phyloP scores from a whole-genome alignment of 2,797 vertebrate genomes.

The Danio kyathit region DNA sequence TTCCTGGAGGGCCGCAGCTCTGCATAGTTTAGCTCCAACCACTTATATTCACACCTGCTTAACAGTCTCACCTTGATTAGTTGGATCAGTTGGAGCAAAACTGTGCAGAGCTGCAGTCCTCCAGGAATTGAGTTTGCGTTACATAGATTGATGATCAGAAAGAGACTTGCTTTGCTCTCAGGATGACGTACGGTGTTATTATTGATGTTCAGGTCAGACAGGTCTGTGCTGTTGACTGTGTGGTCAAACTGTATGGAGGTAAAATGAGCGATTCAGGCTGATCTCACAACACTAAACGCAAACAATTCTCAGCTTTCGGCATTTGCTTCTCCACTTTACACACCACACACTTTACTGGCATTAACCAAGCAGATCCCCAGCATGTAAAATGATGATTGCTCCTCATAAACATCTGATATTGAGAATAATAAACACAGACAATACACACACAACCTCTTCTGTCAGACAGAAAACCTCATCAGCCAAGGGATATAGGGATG shows the following conservation, averaged over 20 bases:
- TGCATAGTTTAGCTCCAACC: too few relatives aligned
- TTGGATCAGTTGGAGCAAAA: too few relatives aligned
- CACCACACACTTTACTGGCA: neutral
- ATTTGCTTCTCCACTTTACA: neutral
- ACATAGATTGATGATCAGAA: neutral
- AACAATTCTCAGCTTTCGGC: slow-evolving; percentile 47
- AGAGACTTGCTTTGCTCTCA: neutral
- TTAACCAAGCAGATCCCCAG: neutral
- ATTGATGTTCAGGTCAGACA: neutral
- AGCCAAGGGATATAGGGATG: too few relatives aligned
- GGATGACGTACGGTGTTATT: neutral
- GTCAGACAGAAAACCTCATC: neutral
- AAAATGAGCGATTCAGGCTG: slow-evolving; percentile 5
- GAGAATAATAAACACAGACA: neutral
- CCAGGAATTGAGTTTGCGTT: too few relatives aligned
- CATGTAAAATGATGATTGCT: too few relatives aligned
- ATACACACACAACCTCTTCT: neutral
- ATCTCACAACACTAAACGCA: slow-evolving; percentile 34
- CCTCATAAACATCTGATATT: neutral
- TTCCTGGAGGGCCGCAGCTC: too few relatives aligned
- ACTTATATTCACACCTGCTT: too few relatives aligned
- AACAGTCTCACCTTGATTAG: too few relatives aligned
- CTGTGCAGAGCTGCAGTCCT: too few relatives aligned
- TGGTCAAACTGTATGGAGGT: slow-evolving; percentile 22
- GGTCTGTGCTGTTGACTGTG: slow-evolving; percentile 25